phyloP scores from a whole-genome alignment of 2,888 invertebrate genomes.

The Heliconius aoede region DNA sequence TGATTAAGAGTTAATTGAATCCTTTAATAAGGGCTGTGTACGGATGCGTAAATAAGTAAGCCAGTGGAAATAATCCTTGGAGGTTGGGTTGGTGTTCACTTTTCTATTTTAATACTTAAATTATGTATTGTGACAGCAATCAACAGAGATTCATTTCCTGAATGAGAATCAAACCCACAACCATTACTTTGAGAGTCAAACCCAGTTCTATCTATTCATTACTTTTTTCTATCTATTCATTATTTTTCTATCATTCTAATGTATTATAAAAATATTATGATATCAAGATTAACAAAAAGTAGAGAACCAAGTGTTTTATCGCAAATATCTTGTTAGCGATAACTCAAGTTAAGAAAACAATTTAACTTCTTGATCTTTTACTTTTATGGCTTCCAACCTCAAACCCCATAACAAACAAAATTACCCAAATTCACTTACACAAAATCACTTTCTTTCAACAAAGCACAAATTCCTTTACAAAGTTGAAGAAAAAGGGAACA shows the following conservation, averaged over 20 bases:
- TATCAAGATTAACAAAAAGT: no score
- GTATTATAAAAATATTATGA: no score
- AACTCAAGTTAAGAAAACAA: constrained; percentile 1
- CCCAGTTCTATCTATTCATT: no score
- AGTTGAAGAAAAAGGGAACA: constrained; percentile 1
- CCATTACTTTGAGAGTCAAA: no score
- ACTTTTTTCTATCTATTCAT: no score
- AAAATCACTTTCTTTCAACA: constrained; percentile 35
- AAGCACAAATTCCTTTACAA: constrained; percentile 27
- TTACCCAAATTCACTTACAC: constrained; percentile 34
- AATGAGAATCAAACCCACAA: no score
- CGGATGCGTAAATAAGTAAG: constrained; percentile 52
- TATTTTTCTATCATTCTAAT: no score
- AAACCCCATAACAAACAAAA: constrained; percentile 33
- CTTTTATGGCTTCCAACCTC: constrained; percentile 8
- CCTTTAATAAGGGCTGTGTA: constrained; percentile 53
- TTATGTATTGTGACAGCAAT: not conserved
- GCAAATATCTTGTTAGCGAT: not conserved
- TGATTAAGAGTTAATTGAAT: constrained; percentile 56
- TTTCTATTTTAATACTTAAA: constrained; percentile 40
- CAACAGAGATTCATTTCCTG: no score
- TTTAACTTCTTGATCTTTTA: constrained; percentile 11
- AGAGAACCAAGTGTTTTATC: no score
- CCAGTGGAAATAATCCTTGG: constrained; percentile 47
- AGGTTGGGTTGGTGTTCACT: constrained; percentile 44